These are phyloP conservation scores for Cephus cinctus DNA, from an alignment of 1,140 invertebrate genomes.

Conservation along the genomic window DNA sequence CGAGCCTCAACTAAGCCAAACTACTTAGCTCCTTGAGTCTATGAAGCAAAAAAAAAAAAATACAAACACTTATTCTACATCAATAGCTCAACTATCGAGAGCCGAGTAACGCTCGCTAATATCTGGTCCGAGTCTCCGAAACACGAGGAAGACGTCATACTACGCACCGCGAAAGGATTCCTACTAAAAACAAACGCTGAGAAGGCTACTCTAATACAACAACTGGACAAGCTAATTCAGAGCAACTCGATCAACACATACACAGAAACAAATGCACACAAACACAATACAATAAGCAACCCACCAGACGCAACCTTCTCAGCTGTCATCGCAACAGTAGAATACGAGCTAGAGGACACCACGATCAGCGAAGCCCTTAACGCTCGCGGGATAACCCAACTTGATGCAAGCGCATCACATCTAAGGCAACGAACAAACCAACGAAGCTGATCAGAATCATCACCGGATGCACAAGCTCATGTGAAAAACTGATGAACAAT, in stretches of 20 bases:
- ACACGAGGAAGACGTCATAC: neutral
- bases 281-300: neutral
- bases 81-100: neutral
- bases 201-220: neutral
- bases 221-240: neutral
- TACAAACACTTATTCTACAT: slow-evolving; percentile 5
- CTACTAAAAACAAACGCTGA: neutral
- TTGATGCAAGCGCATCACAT: neutral
- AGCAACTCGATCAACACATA: neutral
- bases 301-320: neutral
- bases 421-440: neutral
- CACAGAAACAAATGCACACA: neutral
- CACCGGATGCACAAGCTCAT: neutral
- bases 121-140: neutral
- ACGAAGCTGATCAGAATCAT: neutral
- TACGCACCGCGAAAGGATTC: slow-evolving; percentile 1
- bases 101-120: neutral
- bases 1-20: no score
- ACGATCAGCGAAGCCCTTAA: neutral
- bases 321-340: slow-evolving; percentile 1
- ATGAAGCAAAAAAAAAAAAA: neutral
- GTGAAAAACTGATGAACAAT: neutral
- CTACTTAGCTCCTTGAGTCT: neutral
- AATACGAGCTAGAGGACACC: neutral
- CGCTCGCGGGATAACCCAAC: neutral